These are phyloP conservation scores for Scotopteryx bipunctaria DNA, from an alignment of 2,888 invertebrate species.

Conservation along the genomic window DNA sequence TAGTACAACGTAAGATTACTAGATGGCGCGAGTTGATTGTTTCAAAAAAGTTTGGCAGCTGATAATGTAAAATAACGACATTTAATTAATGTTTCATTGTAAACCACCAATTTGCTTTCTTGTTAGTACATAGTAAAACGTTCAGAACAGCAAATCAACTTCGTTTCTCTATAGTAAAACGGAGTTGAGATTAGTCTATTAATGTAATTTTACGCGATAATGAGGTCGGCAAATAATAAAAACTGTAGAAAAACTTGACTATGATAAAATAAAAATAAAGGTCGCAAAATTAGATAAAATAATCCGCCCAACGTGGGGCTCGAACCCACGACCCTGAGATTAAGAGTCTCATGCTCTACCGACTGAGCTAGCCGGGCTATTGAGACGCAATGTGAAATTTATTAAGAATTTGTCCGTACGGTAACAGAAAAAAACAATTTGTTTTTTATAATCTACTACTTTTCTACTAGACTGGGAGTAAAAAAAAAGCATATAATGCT, in stretches of 20 bases:
- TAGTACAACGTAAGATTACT: neutral
- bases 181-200: no score
- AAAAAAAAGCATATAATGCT: no score
- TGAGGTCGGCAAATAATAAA: no score
- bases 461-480: no score
- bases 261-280: no score
- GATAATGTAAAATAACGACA: no score
- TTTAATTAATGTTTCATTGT: no score
- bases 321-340: slow-evolving; percentile 85
- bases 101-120: no score
- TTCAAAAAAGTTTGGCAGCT: neutral
- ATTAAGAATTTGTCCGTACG: neutral
- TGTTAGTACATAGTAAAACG: no score
- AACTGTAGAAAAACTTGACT: neutral
- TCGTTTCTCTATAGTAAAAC: no score
- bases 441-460: no score
- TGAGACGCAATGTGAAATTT: neutral
- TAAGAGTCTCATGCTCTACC: slow-evolving; percentile 84
- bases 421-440: neutral
- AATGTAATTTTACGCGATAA: no score
- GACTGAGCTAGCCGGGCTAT: slow-evolving; percentile 79
- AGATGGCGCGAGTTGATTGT: slow-evolving; percentile 17
- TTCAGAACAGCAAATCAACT: neutral
- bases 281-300: slow-evolving; percentile 46
- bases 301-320: slow-evolving; percentile 83